A percentile compares a stretch with the other conserved stretches of the same genome.
phyloP scores from a whole-genome alignment of 2,888 invertebrate species.

The Drosophila tripunctata region DNA sequence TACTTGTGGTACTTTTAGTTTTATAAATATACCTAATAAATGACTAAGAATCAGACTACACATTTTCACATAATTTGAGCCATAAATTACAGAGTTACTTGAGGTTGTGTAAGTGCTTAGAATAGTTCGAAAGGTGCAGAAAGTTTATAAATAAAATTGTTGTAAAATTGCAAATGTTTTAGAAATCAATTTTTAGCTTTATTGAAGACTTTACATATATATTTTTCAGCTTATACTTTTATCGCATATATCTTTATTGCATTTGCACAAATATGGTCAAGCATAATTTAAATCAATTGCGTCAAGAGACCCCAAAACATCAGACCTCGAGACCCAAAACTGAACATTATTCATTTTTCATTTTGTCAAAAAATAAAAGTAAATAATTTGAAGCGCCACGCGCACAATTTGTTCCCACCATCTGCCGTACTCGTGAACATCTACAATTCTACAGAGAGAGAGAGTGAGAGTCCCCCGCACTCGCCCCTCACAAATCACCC shows the following conservation, averaged over 20 bases:
- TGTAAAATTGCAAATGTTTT: too few relatives aligned
- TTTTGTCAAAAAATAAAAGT: slow-evolving; percentile 19
- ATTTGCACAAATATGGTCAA: slow-evolving; percentile 33
- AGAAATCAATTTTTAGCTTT: too few relatives aligned
- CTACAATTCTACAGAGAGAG: not conserved
- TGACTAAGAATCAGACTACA: not conserved
- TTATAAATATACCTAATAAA: not conserved
- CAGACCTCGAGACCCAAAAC: slow-evolving; percentile 4
- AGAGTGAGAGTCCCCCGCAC: slow-evolving; percentile 9
- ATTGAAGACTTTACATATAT: too few relatives aligned
- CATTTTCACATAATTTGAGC: not conserved
- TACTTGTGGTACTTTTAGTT: slow-evolving; percentile 1
- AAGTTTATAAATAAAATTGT: too few relatives aligned
- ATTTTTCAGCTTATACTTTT: slow-evolving; percentile 35
- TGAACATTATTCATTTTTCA: slow-evolving; percentile 17
- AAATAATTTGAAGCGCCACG: slow-evolving; percentile 41
- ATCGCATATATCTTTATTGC: slow-evolving; percentile 26
- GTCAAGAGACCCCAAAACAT: slow-evolving; percentile 20
- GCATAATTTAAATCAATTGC: slow-evolving; percentile 52
- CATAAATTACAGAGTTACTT: slow-evolving; percentile 20
- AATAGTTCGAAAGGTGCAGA: not conserved
- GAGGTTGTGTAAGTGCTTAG: not conserved
- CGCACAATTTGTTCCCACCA: slow-evolving; percentile 42
- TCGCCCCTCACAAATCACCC: not conserved
- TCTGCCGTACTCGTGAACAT: slow-evolving; percentile 36